These are phyloP conservation scores for Hemicrepidius hirtus DNA, from an alignment of 2,888 invertebrate species.

Conservation along the genomic window DNA sequence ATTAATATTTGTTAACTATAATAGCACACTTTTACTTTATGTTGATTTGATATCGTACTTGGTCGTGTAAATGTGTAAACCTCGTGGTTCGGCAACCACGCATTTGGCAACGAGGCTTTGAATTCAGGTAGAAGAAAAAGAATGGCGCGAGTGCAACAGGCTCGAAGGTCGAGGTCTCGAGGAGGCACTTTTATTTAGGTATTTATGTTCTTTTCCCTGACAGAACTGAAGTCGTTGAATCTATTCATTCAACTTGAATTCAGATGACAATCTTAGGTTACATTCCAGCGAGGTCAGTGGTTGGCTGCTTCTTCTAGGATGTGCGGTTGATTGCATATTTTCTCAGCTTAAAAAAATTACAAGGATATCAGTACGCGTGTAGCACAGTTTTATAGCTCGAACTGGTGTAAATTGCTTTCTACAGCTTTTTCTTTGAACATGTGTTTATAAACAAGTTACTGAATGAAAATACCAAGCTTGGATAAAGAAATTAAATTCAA, in stretches of 20 bases:
- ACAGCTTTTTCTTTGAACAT: not conserved
- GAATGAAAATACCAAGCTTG: too few species aligned
- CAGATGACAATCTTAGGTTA: conserved; percentile 62
- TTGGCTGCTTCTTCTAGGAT: conserved; percentile 45
- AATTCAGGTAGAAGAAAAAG: conserved; percentile 49
- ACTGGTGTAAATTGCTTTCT: not conserved
- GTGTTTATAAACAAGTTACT: not conserved
- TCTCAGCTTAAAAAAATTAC: conserved; percentile 28
- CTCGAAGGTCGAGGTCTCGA: conserved; percentile 52
- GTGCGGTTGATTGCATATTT: conserved; percentile 44
- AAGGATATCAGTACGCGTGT: conserved; percentile 4
- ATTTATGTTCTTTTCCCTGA: conserved; percentile 56
- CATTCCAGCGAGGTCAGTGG: conserved; percentile 61
- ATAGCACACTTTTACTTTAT: not conserved
- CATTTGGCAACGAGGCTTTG: conserved; percentile 43
- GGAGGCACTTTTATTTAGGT: conserved; percentile 51
- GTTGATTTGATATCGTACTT: not conserved
- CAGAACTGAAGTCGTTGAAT: conserved; percentile 60
- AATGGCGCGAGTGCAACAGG: conserved; percentile 51
- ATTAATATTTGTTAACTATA: not conserved
- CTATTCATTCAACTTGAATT: conserved; percentile 62
- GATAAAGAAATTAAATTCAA: not conserved
- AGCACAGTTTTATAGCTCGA: conserved; percentile 10
- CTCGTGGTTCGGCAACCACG: conserved; percentile 33
- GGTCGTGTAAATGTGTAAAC: not conserved